phyloP scores from a whole-genome alignment of 2,888 invertebrate genomes.

The Macrosoma leucophasiata region DNA sequence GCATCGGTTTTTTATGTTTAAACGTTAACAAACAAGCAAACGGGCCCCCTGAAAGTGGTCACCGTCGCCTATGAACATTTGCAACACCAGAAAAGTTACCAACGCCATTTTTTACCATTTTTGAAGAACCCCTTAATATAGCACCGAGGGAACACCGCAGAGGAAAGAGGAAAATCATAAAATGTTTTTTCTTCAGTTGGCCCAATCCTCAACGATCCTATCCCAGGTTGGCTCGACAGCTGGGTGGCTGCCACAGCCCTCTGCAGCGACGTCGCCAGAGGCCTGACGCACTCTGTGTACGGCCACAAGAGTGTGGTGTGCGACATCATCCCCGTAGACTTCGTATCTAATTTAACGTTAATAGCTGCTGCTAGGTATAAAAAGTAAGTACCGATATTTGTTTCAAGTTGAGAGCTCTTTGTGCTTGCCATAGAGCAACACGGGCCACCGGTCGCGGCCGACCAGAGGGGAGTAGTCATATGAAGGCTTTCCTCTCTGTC shows the following conservation, averaged over 20 bases:
- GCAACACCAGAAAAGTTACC: conserved; percentile 1
- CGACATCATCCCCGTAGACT: conserved; percentile 88
- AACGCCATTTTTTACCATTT: conserved; percentile 6
- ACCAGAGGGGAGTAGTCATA: too few relatives aligned
- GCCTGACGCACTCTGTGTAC: conserved; percentile 82
- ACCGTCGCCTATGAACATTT: background rate
- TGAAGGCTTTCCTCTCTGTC: too few relatives aligned
- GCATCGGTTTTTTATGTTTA: background rate
- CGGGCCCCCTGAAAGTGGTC: too few relatives aligned
- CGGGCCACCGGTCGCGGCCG: too few relatives aligned
- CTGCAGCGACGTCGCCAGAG: conserved; percentile 78
- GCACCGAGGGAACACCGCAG: conserved; percentile 8
- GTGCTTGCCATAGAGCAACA: too few relatives aligned
- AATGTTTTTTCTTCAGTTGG: conserved; percentile 55
- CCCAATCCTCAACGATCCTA: conserved; percentile 79
- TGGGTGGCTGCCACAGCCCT: conserved; percentile 87
- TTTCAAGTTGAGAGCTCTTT: background rate
- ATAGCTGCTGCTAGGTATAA: conserved; percentile 75
- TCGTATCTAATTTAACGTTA: conserved; percentile 87
- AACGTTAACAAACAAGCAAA: conserved; percentile 3
- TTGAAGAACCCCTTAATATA: conserved; percentile 6
- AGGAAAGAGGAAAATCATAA: conserved; percentile 25
- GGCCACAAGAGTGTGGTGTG: conserved; percentile 81
- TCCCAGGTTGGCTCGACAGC: conserved; percentile 94
- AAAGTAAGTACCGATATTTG: conserved; percentile 26